Conservation (phyloP, 2,797 vertebrate genomes). For the Rhynchonycteris naso region DNA sequence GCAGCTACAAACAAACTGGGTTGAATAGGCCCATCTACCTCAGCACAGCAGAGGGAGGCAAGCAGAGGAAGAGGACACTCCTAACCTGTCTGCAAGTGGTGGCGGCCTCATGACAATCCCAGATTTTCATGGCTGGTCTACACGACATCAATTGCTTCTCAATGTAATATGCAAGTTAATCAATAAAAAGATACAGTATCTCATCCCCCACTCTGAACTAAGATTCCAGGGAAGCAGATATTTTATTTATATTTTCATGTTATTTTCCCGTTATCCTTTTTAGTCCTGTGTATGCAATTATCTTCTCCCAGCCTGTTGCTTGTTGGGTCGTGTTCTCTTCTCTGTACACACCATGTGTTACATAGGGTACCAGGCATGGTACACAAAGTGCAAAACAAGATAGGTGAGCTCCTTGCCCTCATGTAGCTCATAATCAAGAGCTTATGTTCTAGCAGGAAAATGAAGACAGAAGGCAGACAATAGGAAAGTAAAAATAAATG, state of each 20-base stretch:
- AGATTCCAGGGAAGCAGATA: not conserved
- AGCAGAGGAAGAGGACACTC: not conserved
- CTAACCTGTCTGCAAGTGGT: not conserved
- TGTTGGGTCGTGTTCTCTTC: not conserved
- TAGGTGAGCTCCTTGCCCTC: not conserved
- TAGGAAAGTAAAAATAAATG: not conserved
- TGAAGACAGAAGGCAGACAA: not conserved
- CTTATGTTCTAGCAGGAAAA: not conserved
- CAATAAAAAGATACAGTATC: not conserved
- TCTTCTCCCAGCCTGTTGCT: not conserved
- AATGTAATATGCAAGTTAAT: not conserved
- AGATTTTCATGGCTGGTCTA: not conserved
- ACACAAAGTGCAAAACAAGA: not conserved
- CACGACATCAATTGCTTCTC: not conserved
- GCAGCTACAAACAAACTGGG: not conserved
- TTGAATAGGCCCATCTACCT: not conserved
- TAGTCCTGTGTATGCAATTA: not conserved
- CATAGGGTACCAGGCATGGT: not conserved
- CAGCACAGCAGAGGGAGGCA: not conserved
- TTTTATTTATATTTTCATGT: not conserved
- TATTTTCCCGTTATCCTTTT: not conserved
- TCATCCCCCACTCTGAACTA: not conserved
- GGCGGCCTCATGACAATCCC: not conserved
- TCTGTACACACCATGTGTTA: not conserved
- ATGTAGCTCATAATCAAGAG: not conserved